Evolutionary conservation across 1,140 invertebrate species (phyloP).

Genomic region (Drosophila guanche): DNA sequence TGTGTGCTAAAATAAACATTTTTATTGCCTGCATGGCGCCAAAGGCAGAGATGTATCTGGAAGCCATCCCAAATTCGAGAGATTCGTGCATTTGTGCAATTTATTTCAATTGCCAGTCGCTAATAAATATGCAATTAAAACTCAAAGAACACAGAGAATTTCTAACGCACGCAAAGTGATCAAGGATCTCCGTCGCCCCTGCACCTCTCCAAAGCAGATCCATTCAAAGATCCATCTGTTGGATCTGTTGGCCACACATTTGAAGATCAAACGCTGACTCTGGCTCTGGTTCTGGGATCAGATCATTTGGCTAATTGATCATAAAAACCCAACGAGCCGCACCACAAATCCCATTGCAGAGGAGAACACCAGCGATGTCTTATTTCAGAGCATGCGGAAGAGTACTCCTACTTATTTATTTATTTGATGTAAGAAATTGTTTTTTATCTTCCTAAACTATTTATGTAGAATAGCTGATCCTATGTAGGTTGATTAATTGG

Average conservation of each 20-base stretch:
- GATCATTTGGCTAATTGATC: constrained; percentile 61
- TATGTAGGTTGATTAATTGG: no score
- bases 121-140: constrained; percentile 71
- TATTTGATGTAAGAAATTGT: no score
- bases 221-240: constrained; percentile 19
- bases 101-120: constrained; percentile 69
- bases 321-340: constrained; percentile 57
- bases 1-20: constrained; percentile 72
- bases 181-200: constrained; percentile 1
- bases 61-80: constrained; percentile 41
- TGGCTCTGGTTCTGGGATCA: constrained; percentile 30
- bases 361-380: constrained; percentile 31
- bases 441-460: no score
- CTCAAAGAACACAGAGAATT: constrained; percentile 46
- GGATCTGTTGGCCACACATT: constrained; percentile 27
- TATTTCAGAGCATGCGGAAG: background rate
- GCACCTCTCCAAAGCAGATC: constrained; percentile 16
- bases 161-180: constrained; percentile 59
- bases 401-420: no score
- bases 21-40: constrained; percentile 71
- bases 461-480: no score
- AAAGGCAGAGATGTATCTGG: constrained; percentile 47
- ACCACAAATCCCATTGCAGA: constrained; percentile 28
- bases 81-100: constrained; percentile 52
- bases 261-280: constrained; percentile 57